A percentile compares a stretch with the other conserved stretches of the same genome.
These are phyloP conservation scores for Micromesistius poutassou DNA, from an alignment of 2,797 vertebrate genomes.

Conservation along the genomic window DNA sequence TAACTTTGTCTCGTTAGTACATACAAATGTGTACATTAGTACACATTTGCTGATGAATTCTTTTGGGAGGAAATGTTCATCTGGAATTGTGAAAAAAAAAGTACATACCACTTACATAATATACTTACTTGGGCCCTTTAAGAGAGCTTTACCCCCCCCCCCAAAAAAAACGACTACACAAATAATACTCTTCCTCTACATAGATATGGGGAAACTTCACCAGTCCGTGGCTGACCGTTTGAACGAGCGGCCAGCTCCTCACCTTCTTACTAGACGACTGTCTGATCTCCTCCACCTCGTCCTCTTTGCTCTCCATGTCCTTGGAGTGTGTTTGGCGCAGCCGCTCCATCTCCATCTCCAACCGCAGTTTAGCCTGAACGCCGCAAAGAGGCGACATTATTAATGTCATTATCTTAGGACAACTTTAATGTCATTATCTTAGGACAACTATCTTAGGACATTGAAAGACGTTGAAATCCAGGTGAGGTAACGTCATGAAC, in stretches of 20 bases:
- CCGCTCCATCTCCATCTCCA: constrained; percentile 99
- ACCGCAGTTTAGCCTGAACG: constrained; percentile 85
- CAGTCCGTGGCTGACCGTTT: neutral
- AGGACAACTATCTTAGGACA: neutral
- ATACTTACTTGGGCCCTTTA: neutral
- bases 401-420: neutral
- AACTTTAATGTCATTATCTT: neutral
- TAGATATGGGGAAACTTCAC: neutral
- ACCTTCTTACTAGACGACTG: constrained; percentile 98
- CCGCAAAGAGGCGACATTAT: neutral
- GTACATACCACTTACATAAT: too few species aligned
- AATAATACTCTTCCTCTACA: too few species aligned
- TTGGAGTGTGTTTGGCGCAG: constrained; percentile 91
- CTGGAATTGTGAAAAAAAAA: neutral
- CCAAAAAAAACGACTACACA: neutral
- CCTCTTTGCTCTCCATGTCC: constrained; percentile 92
- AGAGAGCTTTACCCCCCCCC: neutral
- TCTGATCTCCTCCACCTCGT: constrained; percentile 94
- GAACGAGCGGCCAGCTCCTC: constrained; percentile 8
- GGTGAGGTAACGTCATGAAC: neutral
- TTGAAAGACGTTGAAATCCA: neutral
- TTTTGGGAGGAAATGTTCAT: neutral
- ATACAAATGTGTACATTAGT: too few species aligned
- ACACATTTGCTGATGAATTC: neutral
- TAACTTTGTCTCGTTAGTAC: neutral